Conservation (phyloP, 2,113 vertebrate species). For the Chascanopsetta lugubris region DNA sequence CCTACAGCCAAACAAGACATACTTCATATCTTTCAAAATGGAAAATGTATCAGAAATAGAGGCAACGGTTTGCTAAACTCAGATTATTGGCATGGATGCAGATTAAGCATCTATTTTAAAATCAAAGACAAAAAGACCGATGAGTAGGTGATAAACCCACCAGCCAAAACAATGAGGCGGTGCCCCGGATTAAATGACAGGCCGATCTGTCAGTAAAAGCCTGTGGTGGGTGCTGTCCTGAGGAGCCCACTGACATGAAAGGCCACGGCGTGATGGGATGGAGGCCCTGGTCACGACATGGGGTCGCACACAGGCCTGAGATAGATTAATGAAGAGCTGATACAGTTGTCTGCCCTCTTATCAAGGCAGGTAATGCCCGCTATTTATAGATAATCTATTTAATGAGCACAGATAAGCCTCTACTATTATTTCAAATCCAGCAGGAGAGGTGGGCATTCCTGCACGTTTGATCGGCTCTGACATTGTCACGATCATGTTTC, state of each 20-base stretch:
- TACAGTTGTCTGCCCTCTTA: conserved; percentile 62
- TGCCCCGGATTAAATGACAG: conserved; percentile 15
- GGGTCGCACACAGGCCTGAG: conserved; percentile 20
- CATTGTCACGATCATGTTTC: not conserved
- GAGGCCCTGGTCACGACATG: conserved; percentile 7
- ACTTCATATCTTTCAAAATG: not conserved
- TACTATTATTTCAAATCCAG: conserved; percentile 38
- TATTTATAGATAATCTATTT: conserved; percentile 83
- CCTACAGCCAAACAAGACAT: not conserved
- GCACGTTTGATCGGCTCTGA: conserved; percentile 5
- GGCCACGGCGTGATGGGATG: conserved; percentile 22
- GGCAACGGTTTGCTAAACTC: not conserved
- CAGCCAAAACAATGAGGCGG: not conserved
- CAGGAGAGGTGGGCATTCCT: conserved; percentile 21
- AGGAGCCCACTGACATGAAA: conserved; percentile 39
- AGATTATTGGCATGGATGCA: not conserved
- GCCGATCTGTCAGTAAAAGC: not conserved
- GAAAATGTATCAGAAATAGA: not conserved
- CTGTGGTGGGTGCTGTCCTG: not conserved
- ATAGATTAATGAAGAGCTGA: conserved; percentile 70
- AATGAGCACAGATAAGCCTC: conserved; percentile 69
- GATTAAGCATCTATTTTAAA: not conserved
- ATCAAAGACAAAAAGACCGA: not conserved
- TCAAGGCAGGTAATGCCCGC: conserved; percentile 72
- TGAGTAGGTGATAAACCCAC: conserved; percentile 5